Evolutionary conservation across 2,888 invertebrate species (phyloP), one percentile per base, ranked within the genome.

Genomic region (Eupeodes latifasciatus): DNA sequence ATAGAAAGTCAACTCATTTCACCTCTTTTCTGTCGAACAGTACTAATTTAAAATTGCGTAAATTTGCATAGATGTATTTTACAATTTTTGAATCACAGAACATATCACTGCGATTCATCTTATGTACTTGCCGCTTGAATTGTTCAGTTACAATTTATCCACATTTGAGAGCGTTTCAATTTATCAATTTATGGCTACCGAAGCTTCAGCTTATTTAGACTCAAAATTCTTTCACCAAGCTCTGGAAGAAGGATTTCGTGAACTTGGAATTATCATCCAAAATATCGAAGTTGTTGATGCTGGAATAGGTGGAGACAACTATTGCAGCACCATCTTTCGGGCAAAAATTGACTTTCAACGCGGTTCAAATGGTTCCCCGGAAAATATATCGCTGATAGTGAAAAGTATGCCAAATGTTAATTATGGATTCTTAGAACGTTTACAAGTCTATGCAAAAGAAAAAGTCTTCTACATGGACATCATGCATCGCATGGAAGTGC

Each of bases 361-460:
- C 9, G 71, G 72, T 9, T 49, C 89, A 4, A 86, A 89, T 4
- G 81, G 86, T 49, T 72, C 85, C 4, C 16, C 61, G n/a, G 90
- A 91, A 19, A 90, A 84, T 2, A 85, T 89, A 10, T 90, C 91
- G 1, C 76, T 93, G 36, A 91, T 90, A 55, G 90, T 93, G 4
- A 93, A 93, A 75, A 92, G 91, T 74, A 91, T 93, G 92, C 92
- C 92, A 4, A 90, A 90, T 51, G 91, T 92, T 44, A 94, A 95
- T 59, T 93, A 93, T 66, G 91, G 91, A 1, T 91, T 94, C 9
- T 91, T 94, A 78, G 94, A 90, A 85, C 94, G 93, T 2, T 83
- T 94, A 2, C 92, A 94, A 55, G 93, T 94, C 40, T 94, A 94
- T 86, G 92, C 91, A 64, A 94, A 94, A 89, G 94, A 94, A 90